Conservation (phyloP, 2,113 vertebrate species). For the Mastomys natalensis region DNA sequence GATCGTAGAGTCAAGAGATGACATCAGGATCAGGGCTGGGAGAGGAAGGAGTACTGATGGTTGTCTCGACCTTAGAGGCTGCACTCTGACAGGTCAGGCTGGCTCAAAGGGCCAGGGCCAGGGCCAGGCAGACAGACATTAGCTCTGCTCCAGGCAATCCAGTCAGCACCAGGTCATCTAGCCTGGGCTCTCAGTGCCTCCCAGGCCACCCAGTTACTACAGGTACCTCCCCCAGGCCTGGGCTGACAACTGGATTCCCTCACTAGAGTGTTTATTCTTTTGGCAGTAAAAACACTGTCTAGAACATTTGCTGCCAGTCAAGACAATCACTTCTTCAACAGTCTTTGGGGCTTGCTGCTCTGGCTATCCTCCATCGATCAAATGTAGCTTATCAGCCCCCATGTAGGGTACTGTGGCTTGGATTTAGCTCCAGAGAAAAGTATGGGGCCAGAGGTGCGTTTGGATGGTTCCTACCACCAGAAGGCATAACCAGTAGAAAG, state of each 20-base stretch:
- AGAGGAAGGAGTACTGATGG: not conserved
- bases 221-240: slow-evolving; percentile 3
- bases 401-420: slow-evolving; percentile 26
- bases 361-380: slow-evolving; percentile 57
- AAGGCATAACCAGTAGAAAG: slow-evolving; percentile 5
- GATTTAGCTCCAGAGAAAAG: slow-evolving; percentile 30
- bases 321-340: not conserved
- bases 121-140: not conserved
- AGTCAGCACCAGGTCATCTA: not conserved
- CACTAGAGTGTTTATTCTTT: not conserved
- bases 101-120: not conserved
- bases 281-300: not conserved
- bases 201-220: not conserved
- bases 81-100: not conserved
- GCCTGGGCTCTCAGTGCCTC: not conserved
- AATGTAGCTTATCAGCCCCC: slow-evolving; percentile 43
- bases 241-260: not conserved
- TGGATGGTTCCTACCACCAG: not conserved
- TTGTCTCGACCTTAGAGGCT: not conserved
- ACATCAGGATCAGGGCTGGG: not conserved
- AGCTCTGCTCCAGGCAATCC: not conserved
- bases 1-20: not conserved
- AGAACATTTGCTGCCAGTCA: not conserved
- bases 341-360: slow-evolving; percentile 34
- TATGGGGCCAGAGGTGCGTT: not conserved